Evolutionary conservation across 2,888 invertebrate species (phyloP), one percentile per base, ranked within the genome.

Genomic region (Apocheima hispidaria): DNA sequence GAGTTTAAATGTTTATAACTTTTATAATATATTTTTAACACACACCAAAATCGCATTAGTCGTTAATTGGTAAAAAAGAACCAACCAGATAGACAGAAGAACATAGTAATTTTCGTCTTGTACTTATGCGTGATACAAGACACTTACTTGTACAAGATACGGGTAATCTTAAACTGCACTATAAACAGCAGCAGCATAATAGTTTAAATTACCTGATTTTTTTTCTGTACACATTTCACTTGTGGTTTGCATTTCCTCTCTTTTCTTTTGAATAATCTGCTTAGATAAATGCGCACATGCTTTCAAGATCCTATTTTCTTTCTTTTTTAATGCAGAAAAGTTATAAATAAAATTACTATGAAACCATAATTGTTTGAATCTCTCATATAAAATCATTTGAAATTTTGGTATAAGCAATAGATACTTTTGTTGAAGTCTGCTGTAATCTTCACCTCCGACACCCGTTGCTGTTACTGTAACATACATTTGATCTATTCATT

Each of bases 271-370:
- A 30, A 40, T 52, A 4, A 52, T 30, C n/a, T 52, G 40, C 5
- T 72, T 54, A 7, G 77, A 75, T 48, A 78, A 71, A 50, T 68
- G 62, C 7, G 72, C 69, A 3, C 78, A 67, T 20, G 71, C 64
- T 35, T 73, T 67, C 3, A 75, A 60, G 16, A 70, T 61, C 21
- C 69, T 60, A 28, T 82, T 73, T n/a, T 75, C 69, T 35, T 63
- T 51, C 26, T 65, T 79, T 57, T 79, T 77, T 4, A 74, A 54
- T 2, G 62, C 69, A 7, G 72, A 71, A 48, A 73, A 64, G 14
- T 69, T 61, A n/a, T 50, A 72, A 16, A 68, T 35, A 20, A 64
- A 61, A 26, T 65, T 55, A 0, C 51, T 43, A 30, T 52, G 41
- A 20, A 21, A 30, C 52, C 40, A 52, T 4, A 40, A n/a, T 21